Conservation (phyloP, 2,888 invertebrate species). For the Panopea generosa region DNA sequence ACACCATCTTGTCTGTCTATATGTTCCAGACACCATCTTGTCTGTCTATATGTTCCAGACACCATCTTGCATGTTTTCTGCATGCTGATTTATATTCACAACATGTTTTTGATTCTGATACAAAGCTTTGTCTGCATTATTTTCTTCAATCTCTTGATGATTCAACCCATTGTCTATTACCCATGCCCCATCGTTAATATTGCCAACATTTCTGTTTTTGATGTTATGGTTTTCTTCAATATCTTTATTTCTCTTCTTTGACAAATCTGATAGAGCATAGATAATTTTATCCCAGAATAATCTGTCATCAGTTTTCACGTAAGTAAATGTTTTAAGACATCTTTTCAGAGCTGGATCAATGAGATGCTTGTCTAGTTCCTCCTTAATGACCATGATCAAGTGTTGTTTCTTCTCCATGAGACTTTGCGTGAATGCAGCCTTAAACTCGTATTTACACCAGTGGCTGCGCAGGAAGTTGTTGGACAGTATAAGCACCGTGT, state of each 20-base stretch:
- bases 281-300: constrained; percentile 97
- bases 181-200: too few relatives aligned
- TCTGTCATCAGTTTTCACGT: constrained; percentile 94
- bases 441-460: constrained; percentile 95
- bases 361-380: constrained; percentile 93
- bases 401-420: constrained; percentile 91
- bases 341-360: constrained; percentile 94
- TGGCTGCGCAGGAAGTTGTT: constrained; percentile 96
- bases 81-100: background rate
- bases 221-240: background rate
- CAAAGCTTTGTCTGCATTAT: too few relatives aligned
- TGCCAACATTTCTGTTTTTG: too few relatives aligned
- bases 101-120: background rate
- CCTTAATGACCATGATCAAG: constrained; percentile 93
- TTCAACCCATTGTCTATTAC: too few relatives aligned
- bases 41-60: constrained; percentile 26
- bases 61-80: constrained; percentile 20
- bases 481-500: constrained; percentile 94
- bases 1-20: too few relatives aligned
- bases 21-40: too few relatives aligned
- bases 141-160: too few relatives aligned
- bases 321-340: constrained; percentile 94
- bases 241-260: constrained; percentile 85
- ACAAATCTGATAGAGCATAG: constrained; percentile 90
- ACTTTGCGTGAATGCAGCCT: constrained; percentile 93